Conservation (phyloP, 92 coral and sea anemone species). For the Bergia puertoricense region DNA sequence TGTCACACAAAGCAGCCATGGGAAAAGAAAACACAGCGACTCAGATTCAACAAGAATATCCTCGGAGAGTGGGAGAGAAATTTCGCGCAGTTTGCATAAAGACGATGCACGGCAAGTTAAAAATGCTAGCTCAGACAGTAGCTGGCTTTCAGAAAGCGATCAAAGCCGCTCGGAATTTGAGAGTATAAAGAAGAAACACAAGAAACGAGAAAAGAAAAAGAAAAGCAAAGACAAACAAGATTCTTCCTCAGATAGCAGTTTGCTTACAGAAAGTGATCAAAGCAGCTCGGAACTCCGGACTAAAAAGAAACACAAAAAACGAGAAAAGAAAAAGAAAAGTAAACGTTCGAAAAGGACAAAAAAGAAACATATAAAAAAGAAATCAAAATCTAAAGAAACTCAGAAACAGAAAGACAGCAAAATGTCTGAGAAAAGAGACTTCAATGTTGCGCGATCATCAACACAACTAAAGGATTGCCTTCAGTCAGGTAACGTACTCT, state of each 20-base stretch:
- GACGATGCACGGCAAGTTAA: not conserved
- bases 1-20: not conserved
- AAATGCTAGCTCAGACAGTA: not conserved
- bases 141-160: constrained; percentile 5
- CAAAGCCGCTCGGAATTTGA: constrained; percentile 21
- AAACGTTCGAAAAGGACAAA: not conserved
- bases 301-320: constrained; percentile 23
- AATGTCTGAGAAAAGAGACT: not conserved
- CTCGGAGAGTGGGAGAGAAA: not conserved
- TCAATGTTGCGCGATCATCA: not conserved
- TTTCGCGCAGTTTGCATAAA: constrained; percentile 20
- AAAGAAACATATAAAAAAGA: constrained; percentile 18
- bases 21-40: constrained; percentile 29
- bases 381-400: not conserved
- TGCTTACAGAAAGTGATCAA: not conserved
- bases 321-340: not conserved
- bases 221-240: not conserved
- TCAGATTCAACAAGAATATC: not conserved
- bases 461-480: not conserved
- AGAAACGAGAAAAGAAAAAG: not conserved
- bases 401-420: not conserved
- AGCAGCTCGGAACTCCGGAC: not conserved
- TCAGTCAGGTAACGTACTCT: constrained; percentile 4
- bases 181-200: not conserved
- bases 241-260: not conserved